phyloP scores from a whole-genome alignment of 2,113 vertebrate genomes.

The Austrofundulus limnaeus region DNA sequence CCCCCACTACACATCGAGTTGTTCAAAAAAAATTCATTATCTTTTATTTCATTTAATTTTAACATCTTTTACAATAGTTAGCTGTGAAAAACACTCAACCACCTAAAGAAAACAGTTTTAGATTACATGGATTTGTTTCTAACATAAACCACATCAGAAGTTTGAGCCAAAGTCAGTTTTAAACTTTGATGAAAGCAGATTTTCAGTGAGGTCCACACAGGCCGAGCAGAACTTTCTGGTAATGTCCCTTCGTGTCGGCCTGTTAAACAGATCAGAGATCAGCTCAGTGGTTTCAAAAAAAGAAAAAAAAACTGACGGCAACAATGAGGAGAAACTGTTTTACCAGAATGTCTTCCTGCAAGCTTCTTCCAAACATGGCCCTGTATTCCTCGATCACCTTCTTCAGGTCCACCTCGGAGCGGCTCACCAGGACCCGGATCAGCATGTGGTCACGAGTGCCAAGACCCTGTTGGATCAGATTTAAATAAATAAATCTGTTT shows the following conservation, averaged over 20 bases:
- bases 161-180: neutral
- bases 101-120: neutral
- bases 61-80: no score
- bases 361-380: slow-evolving; percentile 71
- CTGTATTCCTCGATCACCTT: slow-evolving; percentile 85
- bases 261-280: slow-evolving; percentile 59
- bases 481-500: no score
- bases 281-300: no score
- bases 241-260: slow-evolving; percentile 89
- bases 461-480: slow-evolving; percentile 67
- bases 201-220: slow-evolving; percentile 79
- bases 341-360: slow-evolving; percentile 85
- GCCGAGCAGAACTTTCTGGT: slow-evolving; percentile 83
- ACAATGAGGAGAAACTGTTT: neutral
- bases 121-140: no score
- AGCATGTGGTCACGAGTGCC: slow-evolving; percentile 80
- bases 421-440: slow-evolving; percentile 88
- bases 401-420: slow-evolving; percentile 90
- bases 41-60: no score
- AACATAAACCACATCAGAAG: no score
- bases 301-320: neutral
- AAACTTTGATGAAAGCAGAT: neutral
- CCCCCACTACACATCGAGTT: no score
- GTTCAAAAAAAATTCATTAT: no score
- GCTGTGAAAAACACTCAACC: no score